phyloP scores from a whole-genome alignment of 1,140 invertebrate genomes.

The Pogonomyrmex californicus region DNA sequence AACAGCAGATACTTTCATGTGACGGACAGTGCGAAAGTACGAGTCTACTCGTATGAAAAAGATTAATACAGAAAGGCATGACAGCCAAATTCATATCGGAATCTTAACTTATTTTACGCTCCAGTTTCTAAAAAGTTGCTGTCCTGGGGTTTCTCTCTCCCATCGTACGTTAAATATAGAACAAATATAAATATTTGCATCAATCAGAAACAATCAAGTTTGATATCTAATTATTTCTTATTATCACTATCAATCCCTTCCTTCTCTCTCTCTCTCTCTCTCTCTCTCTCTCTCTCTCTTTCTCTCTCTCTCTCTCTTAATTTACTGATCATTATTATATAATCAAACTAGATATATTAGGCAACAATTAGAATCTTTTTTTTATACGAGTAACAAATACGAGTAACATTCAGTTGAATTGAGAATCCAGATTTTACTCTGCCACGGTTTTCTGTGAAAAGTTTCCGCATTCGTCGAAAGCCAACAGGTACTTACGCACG shows the following conservation, averaged over 20 bases:
- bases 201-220: neutral
- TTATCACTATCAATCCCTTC: too few species aligned
- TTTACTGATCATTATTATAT: neutral
- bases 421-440: neutral
- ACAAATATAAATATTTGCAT: neutral
- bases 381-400: neutral
- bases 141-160: neutral
- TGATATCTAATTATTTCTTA: too few species aligned
- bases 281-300: too few species aligned
- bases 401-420: neutral
- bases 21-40: neutral
- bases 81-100: neutral
- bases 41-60: constrained; percentile 1
- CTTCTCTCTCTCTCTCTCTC: too few species aligned
- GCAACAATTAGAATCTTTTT: neutral
- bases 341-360: neutral
- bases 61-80: neutral
- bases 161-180: neutral
- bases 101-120: neutral
- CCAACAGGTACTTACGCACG: constrained; percentile 18
- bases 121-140: neutral
- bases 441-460: neutral
- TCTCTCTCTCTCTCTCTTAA: too few species aligned
- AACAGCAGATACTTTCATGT: neutral
- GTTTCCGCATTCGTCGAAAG: neutral